Base-by-base conservation (phyloP, 2,113 vertebrate species). In the Eurystomus gularis region DNA sequence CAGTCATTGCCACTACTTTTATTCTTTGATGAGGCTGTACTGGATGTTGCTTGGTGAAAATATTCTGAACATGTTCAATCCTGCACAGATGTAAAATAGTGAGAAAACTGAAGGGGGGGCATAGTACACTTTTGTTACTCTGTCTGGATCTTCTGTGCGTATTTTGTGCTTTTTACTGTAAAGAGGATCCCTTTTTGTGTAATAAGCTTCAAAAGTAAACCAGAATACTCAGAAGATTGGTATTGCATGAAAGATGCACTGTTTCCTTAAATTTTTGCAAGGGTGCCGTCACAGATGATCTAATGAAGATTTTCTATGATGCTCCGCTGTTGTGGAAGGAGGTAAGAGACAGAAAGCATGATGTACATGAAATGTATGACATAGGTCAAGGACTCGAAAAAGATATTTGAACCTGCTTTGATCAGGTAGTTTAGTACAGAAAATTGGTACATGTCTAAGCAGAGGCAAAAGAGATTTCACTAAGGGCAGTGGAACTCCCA, bases 81-180 rank as follows among this genome's bases (percentile, higher is more conserved):
- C n/a, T 71, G 23, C 31, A 10, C 13, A 72, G n/a, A 10, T 71
- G 17, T 44, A 62, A 28, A 82, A 80, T 8, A 29, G 16, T 80
- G 46, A 76, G 26, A 68, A 86, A 89, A 49, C 17, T 42, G 33
- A 65, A 69, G 19, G 4, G 3, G 15, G 7, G 10, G 9, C 29
- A 52, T 6, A 2, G 2, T 39, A 23, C 4, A 6, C 2, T 25
- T 57, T 66, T 79, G 1, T 51, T 82, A 17, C 8, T 1, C 44
- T 37, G 1, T 28, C 25, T 79, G 61, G 10, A 48, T 48, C 17
- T 49, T 75, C 76, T 57, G 20, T 58, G 9, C 3, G 18, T 54
- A 15, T 54, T 73, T 44, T 49, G 8, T 51, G 8, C 8, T 44
- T 79, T 51, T 62, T 23, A 8, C 2, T 58, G 8, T 49, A 35